Evolutionary conservation across 2,113 vertebrate species (phyloP).

Genomic region (Nothobranchius furzeri): DNA sequence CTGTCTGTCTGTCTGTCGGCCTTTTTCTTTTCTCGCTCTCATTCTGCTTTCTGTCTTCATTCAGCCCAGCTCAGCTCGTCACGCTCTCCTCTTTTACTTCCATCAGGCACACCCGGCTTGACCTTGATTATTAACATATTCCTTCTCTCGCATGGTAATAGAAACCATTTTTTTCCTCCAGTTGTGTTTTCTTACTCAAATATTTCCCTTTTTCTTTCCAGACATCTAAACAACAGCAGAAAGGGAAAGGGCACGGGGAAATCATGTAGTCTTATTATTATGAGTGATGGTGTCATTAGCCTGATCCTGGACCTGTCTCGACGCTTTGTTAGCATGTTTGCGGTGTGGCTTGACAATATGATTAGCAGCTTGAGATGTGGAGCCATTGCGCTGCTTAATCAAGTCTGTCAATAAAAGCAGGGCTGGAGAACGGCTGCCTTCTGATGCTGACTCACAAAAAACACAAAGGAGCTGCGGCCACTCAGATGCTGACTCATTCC

Average conservation of each 20-base stretch:
- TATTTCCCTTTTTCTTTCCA: neutral
- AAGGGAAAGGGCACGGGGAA: conserved; percentile 41
- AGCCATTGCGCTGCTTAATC: conserved; percentile 50
- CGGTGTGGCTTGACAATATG: conserved; percentile 56
- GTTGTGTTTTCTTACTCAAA: conserved; percentile 9
- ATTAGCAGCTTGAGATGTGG: conserved; percentile 54
- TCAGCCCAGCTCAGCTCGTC: conserved; percentile 9
- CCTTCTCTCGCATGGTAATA: conserved; percentile 14
- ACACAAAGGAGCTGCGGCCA: conserved; percentile 8
- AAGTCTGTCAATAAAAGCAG: conserved; percentile 52
- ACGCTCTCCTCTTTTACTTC: conserved; percentile 29
- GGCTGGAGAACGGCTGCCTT: conserved; percentile 32
- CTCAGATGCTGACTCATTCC: neutral
- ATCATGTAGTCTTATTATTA: conserved; percentile 45
- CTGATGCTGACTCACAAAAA: conserved; percentile 35
- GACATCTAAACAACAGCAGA: conserved; percentile 24
- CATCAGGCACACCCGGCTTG: conserved; percentile 37
- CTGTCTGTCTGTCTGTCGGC: conserved; percentile 19
- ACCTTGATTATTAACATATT: conserved; percentile 63
- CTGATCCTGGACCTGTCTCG: conserved; percentile 46
- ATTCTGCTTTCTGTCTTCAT: conserved; percentile 17
- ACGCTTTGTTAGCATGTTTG: conserved; percentile 64
- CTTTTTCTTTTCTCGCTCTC: conserved; percentile 25
- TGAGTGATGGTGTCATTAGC: conserved; percentile 67
- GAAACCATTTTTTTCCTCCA: conserved; percentile 36